phyloP scores from a whole-genome alignment of 2,888 invertebrate species.

The Pseudeuparius sepicola region DNA sequence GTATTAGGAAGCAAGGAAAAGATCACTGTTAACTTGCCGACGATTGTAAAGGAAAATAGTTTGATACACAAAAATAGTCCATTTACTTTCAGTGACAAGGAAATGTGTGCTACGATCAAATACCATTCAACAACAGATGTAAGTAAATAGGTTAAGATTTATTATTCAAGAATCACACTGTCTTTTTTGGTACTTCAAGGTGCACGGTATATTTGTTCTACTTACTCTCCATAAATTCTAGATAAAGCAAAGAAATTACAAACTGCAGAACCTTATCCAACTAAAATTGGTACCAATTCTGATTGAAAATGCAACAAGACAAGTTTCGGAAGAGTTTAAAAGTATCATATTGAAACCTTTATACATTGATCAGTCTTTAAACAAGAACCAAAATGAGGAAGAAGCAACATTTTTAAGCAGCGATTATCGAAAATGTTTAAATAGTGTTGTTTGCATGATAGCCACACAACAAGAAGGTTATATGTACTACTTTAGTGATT shows the following conservation, averaged over 20 bases:
- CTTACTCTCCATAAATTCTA: neutral
- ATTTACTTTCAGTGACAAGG: slow-evolving; percentile 38
- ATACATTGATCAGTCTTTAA: slow-evolving; percentile 34
- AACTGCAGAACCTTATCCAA: slow-evolving; percentile 40
- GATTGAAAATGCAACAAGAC: slow-evolving; percentile 36
- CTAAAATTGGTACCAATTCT: slow-evolving; percentile 39
- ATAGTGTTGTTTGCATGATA: slow-evolving; percentile 52
- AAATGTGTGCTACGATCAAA: slow-evolving; percentile 40
- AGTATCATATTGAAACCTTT: slow-evolving; percentile 43
- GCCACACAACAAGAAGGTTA: slow-evolving; percentile 61
- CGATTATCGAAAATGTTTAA: slow-evolving; percentile 44
- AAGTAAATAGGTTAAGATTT: no score
- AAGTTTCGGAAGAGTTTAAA: slow-evolving; percentile 43
- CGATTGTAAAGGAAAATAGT: slow-evolving; percentile 37
- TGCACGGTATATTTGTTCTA: no score
- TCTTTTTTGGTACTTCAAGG: slow-evolving; percentile 1
- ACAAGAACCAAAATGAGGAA: slow-evolving; percentile 22
- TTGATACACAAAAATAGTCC: slow-evolving; percentile 38
- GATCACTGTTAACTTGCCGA: slow-evolving; percentile 37
- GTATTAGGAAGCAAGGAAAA: slow-evolving; percentile 30
- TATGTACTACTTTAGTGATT: slow-evolving; percentile 55
- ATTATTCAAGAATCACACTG: neutral
- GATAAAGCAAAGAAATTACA: slow-evolving; percentile 26
- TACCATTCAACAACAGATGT: slow-evolving; percentile 29
- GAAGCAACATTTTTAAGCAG: slow-evolving; percentile 39